Conservation (phyloP, 1,140 invertebrate genomes). For the Temnothorax nylanderi region DNA sequence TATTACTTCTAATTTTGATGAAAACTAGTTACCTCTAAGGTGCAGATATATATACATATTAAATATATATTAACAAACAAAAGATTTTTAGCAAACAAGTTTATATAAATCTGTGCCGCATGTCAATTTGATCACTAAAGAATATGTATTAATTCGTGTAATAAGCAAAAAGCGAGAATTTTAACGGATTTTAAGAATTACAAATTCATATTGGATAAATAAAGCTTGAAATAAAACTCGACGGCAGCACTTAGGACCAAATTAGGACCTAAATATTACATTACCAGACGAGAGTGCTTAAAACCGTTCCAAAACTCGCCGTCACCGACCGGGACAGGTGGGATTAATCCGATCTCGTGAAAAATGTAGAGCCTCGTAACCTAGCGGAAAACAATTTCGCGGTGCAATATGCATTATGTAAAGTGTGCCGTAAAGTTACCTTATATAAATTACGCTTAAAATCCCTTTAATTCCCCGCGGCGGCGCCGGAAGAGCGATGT, state of each 20-base stretch:
- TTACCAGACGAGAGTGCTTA: slow-evolving; percentile 2
- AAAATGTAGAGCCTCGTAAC: slow-evolving; percentile 28
- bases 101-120: not conserved
- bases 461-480: not conserved
- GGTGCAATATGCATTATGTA: slow-evolving; percentile 55
- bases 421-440: slow-evolving; percentile 19
- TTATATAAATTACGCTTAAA: slow-evolving; percentile 42
- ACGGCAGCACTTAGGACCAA: slow-evolving; percentile 24
- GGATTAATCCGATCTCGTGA: slow-evolving; percentile 42
- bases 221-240: not conserved
- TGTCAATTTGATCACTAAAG: not conserved
- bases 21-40: too few species aligned
- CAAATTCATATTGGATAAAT: not conserved
- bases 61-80: not conserved
- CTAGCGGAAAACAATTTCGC: slow-evolving; percentile 33
- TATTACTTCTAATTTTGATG: too few species aligned
- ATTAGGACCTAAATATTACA: slow-evolving; percentile 37
- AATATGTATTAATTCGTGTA: not conserved
- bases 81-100: not conserved
- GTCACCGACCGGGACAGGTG: not conserved
- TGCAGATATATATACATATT: too few species aligned
- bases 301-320: not conserved
- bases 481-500: not conserved
- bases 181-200: not conserved
- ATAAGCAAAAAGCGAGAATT: not conserved